These are phyloP conservation scores for Cosmia trapezina DNA, from an alignment of 2,888 invertebrate genomes.

Conservation along the genomic window DNA sequence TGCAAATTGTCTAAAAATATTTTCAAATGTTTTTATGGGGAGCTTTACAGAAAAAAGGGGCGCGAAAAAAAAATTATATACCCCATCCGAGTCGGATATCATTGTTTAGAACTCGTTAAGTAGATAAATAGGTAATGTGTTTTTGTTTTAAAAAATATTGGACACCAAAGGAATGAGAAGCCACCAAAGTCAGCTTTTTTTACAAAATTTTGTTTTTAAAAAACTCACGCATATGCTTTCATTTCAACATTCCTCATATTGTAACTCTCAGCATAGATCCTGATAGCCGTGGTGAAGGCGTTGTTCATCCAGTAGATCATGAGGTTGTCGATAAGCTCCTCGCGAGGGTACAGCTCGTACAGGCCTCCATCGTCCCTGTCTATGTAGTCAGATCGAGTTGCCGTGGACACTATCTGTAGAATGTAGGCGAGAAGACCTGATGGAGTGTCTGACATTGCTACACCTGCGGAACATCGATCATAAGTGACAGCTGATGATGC, in stretches of 20 bases:
- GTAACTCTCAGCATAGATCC: constrained; percentile 52
- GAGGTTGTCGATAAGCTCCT: constrained; percentile 57
- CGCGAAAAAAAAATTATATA: too few relatives aligned
- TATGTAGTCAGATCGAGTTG: constrained; percentile 7
- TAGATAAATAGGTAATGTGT: too few relatives aligned
- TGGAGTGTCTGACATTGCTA: constrained; percentile 46
- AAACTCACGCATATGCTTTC: constrained; percentile 77
- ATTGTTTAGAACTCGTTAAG: too few relatives aligned
- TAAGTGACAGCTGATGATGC: background rate
- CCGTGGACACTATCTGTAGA: constrained; percentile 37
- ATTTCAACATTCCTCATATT: constrained; percentile 52
- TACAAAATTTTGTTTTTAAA: background rate
- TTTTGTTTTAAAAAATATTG: too few relatives aligned
- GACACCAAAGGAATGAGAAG: too few relatives aligned
- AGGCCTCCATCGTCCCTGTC: constrained; percentile 35
- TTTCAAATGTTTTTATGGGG: too few relatives aligned
- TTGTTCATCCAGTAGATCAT: constrained; percentile 57
- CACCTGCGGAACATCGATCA: constrained; percentile 30
- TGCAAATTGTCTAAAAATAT: too few relatives aligned
- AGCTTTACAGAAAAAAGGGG: too few relatives aligned
- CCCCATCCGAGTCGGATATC: too few relatives aligned
- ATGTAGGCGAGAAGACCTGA: constrained; percentile 50
- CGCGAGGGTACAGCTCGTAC: constrained; percentile 33
- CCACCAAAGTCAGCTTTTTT: too few relatives aligned
- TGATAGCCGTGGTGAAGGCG: constrained; percentile 35